Evolutionary conservation across 2,888 invertebrate species (phyloP), one percentile per base, ranked within the genome.

Genomic region (Caprella mutica): DNA sequence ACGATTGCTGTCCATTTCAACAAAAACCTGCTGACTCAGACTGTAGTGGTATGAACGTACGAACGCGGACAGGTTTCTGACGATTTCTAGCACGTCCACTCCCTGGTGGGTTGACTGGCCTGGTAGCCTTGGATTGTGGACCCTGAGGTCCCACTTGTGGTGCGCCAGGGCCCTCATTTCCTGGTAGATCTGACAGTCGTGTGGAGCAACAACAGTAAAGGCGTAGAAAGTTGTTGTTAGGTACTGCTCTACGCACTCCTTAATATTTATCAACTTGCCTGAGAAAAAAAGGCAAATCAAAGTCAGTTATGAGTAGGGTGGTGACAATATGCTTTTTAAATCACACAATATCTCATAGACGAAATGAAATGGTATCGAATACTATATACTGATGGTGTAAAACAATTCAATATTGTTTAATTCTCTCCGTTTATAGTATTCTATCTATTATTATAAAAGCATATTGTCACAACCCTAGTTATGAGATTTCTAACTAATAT

Each of bases 41-140:
- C 97, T 96, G 74, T 98, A 98, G 21, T 86, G 77, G 74, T 91
- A 97, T 69, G 85, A 85, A 0, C 87, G 83, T 12, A 96, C 94
- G 73, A 98, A 98, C 50, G 89, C 81, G 69, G 92, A 85, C 62
- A 98, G 90, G 71, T 96, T 94, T 40, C 93, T 79, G 88, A 96
- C 96, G 59, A 98, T 93, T 76, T 94, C 91, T 58, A 98, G 75
- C 1, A 97, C 89, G 76, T 97, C 97, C 56, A 96, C 77, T 12
- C 97, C 96, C 78, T 97, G 96, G 71, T 97, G 96, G 56, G 97
- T 76, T 0, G 93, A 93, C 73, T 97, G 94, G 68, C 91, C 91
- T 0, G 98, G 97, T 50, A 98, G 77, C 73, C 91, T 85, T 70
- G 94, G 89, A 70, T 93, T 88, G n/a, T 89, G 81, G 0, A 90